These are phyloP conservation scores for Cettia cetti DNA, from an alignment of 2,113 vertebrate species.

Conservation along the genomic window DNA sequence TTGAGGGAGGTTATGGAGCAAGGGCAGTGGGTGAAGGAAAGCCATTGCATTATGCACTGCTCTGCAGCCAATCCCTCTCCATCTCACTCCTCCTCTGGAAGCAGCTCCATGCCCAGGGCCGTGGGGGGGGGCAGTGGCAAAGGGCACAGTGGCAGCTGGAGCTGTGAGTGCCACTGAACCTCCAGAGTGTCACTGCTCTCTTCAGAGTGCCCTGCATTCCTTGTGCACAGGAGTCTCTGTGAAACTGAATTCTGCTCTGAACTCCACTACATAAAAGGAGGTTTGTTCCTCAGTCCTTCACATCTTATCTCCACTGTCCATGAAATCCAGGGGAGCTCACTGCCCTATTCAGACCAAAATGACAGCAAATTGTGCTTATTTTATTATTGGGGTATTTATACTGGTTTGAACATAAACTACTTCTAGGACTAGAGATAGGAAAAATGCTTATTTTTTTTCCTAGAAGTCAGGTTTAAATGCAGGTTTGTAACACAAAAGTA, in stretches of 20 bases:
- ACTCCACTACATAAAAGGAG: not conserved
- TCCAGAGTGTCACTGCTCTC: not conserved
- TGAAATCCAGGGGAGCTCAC: not conserved
- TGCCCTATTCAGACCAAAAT: not conserved
- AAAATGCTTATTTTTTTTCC: not conserved
- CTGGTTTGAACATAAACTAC: not conserved
- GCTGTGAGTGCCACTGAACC: fast-evolving
- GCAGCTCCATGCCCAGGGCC: not conserved
- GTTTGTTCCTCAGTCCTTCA: not conserved
- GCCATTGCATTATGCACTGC: not conserved
- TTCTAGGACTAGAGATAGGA: not conserved
- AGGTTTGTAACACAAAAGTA: not conserved
- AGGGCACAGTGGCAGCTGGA: not conserved
- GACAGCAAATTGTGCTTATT: not conserved
- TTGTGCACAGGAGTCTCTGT: not conserved
- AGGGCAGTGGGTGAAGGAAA: not conserved
- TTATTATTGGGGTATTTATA: not conserved
- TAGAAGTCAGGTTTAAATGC: not conserved
- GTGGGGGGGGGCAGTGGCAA: not conserved
- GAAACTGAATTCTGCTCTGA: not conserved
- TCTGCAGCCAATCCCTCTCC: not conserved
- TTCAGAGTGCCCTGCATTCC: not conserved
- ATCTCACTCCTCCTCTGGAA: not conserved
- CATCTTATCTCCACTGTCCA: not conserved
- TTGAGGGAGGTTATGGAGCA: not conserved